A percentile compares a stretch with the other conserved stretches of the same genome.
Conservation (phyloP, 1,140 invertebrate genomes). For the Paraescarpia echinospica region DNA sequence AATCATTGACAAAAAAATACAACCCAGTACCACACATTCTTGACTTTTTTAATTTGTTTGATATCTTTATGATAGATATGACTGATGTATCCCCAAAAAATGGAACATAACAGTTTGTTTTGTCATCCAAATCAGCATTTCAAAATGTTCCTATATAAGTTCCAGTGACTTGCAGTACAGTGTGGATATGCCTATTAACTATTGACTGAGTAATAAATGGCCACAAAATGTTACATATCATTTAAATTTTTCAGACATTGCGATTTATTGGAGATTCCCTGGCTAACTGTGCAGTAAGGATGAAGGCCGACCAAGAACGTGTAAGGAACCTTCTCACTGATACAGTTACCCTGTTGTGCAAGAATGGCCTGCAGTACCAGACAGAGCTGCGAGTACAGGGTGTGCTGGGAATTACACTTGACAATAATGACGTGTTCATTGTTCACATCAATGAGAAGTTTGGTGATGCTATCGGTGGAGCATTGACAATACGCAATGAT, state of each 20-base stretch:
- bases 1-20: too few relatives aligned
- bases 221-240: neutral
- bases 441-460: slow-evolving; percentile 29
- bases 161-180: too few relatives aligned
- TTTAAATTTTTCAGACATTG: neutral
- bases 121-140: too few relatives aligned
- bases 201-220: neutral
- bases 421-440: slow-evolving; percentile 28
- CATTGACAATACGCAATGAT: neutral
- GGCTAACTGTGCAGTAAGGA: neutral
- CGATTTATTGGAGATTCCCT: neutral
- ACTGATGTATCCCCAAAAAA: too few relatives aligned
- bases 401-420: slow-evolving; percentile 30
- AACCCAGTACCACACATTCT: too few relatives aligned
- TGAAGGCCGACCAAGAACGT: slow-evolving; percentile 26
- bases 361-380: slow-evolving; percentile 29
- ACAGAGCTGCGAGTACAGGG: slow-evolving; percentile 23
- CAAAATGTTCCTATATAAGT: too few relatives aligned
- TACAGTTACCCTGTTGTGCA: slow-evolving; percentile 28
- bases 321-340: slow-evolving; percentile 24
- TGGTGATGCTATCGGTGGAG: slow-evolving; percentile 5
- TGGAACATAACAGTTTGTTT: too few relatives aligned
- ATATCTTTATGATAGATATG: too few relatives aligned
- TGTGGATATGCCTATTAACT: too few relatives aligned
- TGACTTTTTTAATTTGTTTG: too few relatives aligned